These are phyloP conservation scores for Origma solitaria DNA, from an alignment of 2,113 vertebrate species.

Conservation along the genomic window DNA sequence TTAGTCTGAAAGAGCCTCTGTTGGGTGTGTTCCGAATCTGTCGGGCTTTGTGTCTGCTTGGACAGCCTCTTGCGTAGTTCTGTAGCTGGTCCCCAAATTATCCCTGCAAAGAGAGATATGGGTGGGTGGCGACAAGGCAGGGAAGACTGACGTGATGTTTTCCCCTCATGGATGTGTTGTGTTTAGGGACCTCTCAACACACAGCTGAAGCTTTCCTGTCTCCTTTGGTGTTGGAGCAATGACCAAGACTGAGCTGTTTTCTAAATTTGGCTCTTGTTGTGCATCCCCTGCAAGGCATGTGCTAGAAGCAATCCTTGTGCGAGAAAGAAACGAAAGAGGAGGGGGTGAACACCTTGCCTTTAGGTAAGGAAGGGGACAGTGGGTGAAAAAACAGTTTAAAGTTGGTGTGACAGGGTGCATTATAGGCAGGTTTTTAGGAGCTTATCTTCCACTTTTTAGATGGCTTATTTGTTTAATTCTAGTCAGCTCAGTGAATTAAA, in stretches of 20 bases:
- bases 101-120: background rate
- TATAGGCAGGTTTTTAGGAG: background rate
- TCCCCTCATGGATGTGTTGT: background rate
- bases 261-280: background rate
- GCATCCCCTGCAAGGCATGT: background rate
- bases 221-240: background rate
- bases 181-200: background rate
- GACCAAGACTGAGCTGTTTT: background rate
- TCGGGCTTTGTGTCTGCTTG: background rate
- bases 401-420: background rate
- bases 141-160: background rate
- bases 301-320: background rate
- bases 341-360: background rate
- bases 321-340: background rate
- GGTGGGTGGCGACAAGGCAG: background rate
- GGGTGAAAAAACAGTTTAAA: background rate
- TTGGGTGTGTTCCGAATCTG: background rate
- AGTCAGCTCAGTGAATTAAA: slow-evolving; percentile 14
- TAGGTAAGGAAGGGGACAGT: background rate
- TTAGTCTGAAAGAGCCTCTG: background rate
- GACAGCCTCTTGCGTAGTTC: rapidly evolving
- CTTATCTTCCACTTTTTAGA: background rate
- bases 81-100: background rate
- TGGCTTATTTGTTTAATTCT: slow-evolving; percentile 27
- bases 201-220: background rate